Evolutionary conservation across 2,888 invertebrate species (phyloP), one percentile per base, ranked within the genome.

Genomic region (Allacma fusca): DNA sequence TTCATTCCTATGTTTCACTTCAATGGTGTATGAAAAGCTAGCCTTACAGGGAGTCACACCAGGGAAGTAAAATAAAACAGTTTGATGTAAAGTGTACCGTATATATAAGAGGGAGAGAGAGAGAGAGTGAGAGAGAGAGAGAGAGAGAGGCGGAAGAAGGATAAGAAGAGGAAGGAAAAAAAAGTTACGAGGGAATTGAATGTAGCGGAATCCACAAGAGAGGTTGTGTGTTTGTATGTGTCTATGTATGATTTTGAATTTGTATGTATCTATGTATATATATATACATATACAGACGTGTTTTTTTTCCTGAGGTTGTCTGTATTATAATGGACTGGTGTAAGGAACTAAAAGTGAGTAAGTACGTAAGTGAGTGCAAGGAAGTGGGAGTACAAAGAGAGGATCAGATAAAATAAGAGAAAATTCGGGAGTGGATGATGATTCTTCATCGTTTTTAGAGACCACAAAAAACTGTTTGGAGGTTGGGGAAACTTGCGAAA

Each of bases 401-500:
- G 50, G 50, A 50, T 50, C 50, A 50, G 50, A 50, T n/a, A 50
- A 24, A 62, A 26, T 62, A 62, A 23, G 21, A 62, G 26, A 13
- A 24, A 62, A 24, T 62, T 26, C 23, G 23, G n/a, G 62, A 62
- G 62, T 62, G 24, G 62, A 62, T 62, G 65, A 74, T 77, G 76
- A 74, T 69, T 75, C 76, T 70, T 62, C 62, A 59, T 65, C 79
- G 50, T 74, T 79, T 79, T 74, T 64, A 77, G 50, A 77, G 73
- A 79, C 79, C 79, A 79, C 79, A 76, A 65, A 73, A 79, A 43
- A 75, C 75, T 78, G 75, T 78, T 67, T 44, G 67, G 67, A 69
- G 71, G 65, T 62, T 34, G 65, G 72, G 67, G 79, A 72, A 79
- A 75, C 74, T 50, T 74, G 77, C 73, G 73, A 73, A 79, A 79